phyloP scores from a whole-genome alignment of 1,140 invertebrate species.

The Phymorhynchus buccinoides region DNA sequence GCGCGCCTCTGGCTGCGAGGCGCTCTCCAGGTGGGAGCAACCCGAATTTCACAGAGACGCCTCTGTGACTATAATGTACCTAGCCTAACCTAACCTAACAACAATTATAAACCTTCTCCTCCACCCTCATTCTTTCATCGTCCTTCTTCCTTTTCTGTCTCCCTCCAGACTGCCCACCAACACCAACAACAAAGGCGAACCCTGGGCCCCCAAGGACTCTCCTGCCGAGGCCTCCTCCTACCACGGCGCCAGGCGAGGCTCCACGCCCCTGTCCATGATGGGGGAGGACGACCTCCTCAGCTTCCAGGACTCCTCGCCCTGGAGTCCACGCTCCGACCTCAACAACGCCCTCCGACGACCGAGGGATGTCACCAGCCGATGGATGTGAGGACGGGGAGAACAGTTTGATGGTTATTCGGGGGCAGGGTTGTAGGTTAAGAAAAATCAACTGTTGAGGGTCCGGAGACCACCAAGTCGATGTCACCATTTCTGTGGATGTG shows the following conservation, averaged over 20 bases:
- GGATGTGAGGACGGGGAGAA: conserved; percentile 13
- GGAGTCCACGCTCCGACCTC: background rate
- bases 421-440: no score
- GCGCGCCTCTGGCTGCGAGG: no score
- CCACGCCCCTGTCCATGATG: conserved; percentile 19
- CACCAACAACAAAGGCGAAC: background rate
- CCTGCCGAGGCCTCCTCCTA: background rate
- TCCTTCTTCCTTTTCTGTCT: background rate
- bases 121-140: background rate
- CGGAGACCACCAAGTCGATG: no score
- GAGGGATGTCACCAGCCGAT: conserved; percentile 15
- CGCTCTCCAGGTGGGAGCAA: no score
- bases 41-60: no score
- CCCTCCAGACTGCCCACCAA: background rate
- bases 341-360: conserved; percentile 16
- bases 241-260: conserved; percentile 26
- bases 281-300: conserved; percentile 20
- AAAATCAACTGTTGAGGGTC: no score
- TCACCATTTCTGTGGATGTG: no score
- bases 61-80: no score
- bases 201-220: background rate
- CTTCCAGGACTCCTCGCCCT: background rate
- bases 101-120: background rate
- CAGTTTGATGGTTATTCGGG: no score
- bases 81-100: no score